Conservation (phyloP, 2,113 vertebrate species). For the Phalacrocorax aristotelis region DNA sequence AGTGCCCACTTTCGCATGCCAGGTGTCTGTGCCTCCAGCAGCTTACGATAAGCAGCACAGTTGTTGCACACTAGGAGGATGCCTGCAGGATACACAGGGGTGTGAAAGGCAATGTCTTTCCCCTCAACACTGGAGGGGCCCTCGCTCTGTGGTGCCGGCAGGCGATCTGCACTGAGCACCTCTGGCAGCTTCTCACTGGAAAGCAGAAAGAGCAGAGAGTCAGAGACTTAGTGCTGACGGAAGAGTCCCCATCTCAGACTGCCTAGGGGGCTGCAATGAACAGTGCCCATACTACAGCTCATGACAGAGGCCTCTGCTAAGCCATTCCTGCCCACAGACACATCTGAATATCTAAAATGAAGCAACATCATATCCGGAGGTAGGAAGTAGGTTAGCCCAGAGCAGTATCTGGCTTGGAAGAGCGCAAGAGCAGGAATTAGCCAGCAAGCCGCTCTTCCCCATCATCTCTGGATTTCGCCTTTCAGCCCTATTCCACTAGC, state of each 20-base stretch:
- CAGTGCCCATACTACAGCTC: background rate
- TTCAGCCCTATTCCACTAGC: background rate
- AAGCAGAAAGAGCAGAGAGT: constrained; percentile 14
- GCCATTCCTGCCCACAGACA: background rate
- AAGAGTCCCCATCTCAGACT: background rate
- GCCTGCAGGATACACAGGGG: constrained; percentile 88
- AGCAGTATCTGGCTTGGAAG: background rate
- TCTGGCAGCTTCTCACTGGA: constrained; percentile 91
- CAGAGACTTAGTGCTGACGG: background rate
- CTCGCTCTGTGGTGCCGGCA: constrained; percentile 74
- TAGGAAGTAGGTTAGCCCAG: background rate
- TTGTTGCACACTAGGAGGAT: constrained; percentile 95
- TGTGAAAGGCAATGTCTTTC: constrained; percentile 76
- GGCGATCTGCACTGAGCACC: constrained; percentile 81
- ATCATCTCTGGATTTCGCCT: background rate
- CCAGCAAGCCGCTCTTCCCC: background rate
- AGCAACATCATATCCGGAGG: background rate
- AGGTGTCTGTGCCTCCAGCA: constrained; percentile 84
- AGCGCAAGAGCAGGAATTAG: background rate
- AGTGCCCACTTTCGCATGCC: constrained; percentile 87
- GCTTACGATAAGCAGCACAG: constrained; percentile 89
- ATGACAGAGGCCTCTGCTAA: background rate
- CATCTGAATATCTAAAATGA: background rate
- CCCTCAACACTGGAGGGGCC: constrained; percentile 68
- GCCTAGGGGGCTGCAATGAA: background rate